phyloP scores from a whole-genome alignment of 2,888 invertebrate genomes.

The Mesoligia furuncula region DNA sequence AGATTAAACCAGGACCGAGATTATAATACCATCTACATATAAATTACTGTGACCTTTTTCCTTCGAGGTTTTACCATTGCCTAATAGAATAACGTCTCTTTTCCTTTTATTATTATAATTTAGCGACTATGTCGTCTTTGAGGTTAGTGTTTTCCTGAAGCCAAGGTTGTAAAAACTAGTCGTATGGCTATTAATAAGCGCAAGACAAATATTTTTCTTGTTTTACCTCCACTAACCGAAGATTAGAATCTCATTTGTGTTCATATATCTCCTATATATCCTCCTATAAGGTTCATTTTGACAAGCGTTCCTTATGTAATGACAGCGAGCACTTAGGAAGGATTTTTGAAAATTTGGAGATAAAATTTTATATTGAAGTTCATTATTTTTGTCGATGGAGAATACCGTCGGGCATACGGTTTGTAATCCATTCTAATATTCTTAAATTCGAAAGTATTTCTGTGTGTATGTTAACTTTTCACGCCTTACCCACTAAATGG shows the following conservation, averaged over 20 bases:
- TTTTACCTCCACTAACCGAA: background rate
- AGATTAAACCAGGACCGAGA: conserved; percentile 4
- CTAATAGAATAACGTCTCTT: conserved; percentile 8
- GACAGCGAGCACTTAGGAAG: background rate
- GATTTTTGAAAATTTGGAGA: background rate
- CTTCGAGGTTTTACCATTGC: conserved; percentile 19
- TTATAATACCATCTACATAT: conserved; percentile 22
- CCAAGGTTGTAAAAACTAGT: conserved; percentile 26
- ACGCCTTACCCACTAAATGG: background rate
- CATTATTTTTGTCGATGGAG: background rate
- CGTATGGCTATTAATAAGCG: conserved; percentile 4
- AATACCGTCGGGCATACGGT: background rate
- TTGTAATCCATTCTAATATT: background rate
- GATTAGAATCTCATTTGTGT: conserved; percentile 6
- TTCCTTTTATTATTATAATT: conserved; percentile 35
- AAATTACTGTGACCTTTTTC: conserved; percentile 17
- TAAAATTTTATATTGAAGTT: background rate
- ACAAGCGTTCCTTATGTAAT: background rate
- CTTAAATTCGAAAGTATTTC: background rate
- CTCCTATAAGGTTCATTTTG: background rate
- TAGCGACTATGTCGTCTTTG: background rate
- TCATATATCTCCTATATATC: background rate
- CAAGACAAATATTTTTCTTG: conserved; percentile 7
- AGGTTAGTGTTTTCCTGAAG: conserved; percentile 23
- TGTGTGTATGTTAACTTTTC: background rate